Evolutionary conservation across 2,797 vertebrate genomes (phyloP).

Genomic region (Gouania willdenowi): DNA sequence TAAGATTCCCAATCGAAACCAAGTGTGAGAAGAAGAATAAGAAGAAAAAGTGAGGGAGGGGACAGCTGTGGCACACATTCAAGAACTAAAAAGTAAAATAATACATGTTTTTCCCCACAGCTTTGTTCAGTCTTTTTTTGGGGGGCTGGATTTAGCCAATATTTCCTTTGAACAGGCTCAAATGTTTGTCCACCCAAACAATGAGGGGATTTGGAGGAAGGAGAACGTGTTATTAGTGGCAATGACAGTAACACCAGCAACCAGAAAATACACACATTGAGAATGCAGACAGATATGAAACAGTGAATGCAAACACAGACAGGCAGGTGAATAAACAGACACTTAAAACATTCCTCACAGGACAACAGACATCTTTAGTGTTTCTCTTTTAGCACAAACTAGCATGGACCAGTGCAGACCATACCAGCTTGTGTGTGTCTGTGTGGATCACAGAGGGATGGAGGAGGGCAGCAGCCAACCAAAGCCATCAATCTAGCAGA

Average conservation of each 20-base stretch:
- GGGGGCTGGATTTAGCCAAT: slow-evolving; percentile 7
- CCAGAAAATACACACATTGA: slow-evolving; percentile 28
- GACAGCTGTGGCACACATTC: slow-evolving; percentile 1
- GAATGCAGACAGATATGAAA: slow-evolving; percentile 18
- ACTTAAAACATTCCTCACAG: slow-evolving; percentile 8
- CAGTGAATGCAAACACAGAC: slow-evolving; percentile 22
- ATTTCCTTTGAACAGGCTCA: slow-evolving; percentile 48
- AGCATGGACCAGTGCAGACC: slow-evolving; percentile 26
- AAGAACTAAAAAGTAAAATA: neutral
- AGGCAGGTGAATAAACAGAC: slow-evolving; percentile 28
- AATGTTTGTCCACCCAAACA: slow-evolving; percentile 60
- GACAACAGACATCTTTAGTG: slow-evolving; percentile 28
- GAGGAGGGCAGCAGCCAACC: slow-evolving; percentile 54
- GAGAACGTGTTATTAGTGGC: slow-evolving; percentile 43
- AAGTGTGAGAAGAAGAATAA: slow-evolving; percentile 20
- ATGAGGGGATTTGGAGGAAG: slow-evolving; percentile 56
- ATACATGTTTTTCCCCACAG: neutral
- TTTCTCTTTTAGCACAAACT: slow-evolving; percentile 26
- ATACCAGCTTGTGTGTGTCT: slow-evolving; percentile 20
- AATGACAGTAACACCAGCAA: slow-evolving; percentile 34
- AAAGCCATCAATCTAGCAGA: slow-evolving; percentile 66
- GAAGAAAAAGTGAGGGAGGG: neutral
- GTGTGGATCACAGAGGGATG: slow-evolving; percentile 44
- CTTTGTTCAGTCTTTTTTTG: slow-evolving; percentile 18
- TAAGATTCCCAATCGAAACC: slow-evolving; percentile 40